Conservation (phyloP, 2,797 vertebrate genomes). For the Morus bassanus region DNA sequence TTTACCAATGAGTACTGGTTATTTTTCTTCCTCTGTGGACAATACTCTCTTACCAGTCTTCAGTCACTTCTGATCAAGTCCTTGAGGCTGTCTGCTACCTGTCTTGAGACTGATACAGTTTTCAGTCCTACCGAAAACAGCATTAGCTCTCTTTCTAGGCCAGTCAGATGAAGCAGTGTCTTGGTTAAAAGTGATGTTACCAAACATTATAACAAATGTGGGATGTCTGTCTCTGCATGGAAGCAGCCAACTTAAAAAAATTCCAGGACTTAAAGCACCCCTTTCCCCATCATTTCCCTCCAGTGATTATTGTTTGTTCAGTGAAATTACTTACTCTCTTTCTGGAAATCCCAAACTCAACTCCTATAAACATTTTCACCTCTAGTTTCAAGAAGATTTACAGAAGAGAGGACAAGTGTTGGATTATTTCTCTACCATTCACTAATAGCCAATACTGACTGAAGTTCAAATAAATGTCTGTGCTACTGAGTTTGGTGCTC, state of each 20-base stretch:
- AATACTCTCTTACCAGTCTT: not conserved
- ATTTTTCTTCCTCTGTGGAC: not conserved
- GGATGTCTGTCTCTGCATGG: not conserved
- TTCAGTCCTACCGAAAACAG: slow-evolving; percentile 12
- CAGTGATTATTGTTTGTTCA: not conserved
- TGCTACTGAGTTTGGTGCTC: not conserved
- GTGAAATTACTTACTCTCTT: not conserved
- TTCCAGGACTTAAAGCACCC: not conserved
- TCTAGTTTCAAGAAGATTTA: not conserved
- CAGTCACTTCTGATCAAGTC: slow-evolving; percentile 32
- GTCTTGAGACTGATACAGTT: not conserved
- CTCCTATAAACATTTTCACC: not conserved
- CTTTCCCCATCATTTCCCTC: not conserved
- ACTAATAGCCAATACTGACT: not conserved
- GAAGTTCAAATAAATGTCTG: not conserved
- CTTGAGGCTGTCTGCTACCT: not conserved
- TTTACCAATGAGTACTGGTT: not conserved
- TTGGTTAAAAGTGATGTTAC: not conserved
- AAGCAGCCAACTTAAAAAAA: not conserved
- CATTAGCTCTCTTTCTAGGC: not conserved
- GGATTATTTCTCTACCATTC: not conserved
- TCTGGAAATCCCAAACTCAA: not conserved
- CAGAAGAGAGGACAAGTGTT: not conserved
- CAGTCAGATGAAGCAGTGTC: not conserved
- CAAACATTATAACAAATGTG: not conserved